Evolutionary conservation across 2,797 vertebrate species (phyloP), one percentile per base, ranked within the genome.

Genomic region (Takifugu ocellatus): DNA sequence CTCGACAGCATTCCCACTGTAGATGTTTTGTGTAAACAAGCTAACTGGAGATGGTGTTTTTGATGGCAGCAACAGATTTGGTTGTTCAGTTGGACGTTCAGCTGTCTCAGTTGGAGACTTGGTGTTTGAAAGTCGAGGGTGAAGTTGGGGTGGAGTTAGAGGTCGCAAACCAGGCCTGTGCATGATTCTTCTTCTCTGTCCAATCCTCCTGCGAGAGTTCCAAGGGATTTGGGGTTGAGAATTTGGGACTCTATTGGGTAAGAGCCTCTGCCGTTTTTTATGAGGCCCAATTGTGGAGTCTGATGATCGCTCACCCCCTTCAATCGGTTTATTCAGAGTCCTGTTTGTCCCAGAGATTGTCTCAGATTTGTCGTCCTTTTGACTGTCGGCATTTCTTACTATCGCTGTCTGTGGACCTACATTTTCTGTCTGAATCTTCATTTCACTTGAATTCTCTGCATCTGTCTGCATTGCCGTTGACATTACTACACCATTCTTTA

Each of bases 121-220:
- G 5, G 46, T 55, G 50, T 57, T 81, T 9, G 17, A 29, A 24
- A 59, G 59, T 52, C 79, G 53, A 51, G 70, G 77, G 3, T 63
- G 47, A 74, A 78, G 78, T 77, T 1, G 66, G 3, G 60, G 25
- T 43, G 69, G 50, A 48, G 63, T 70, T 48, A 79, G 36, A 66
- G 72, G 80, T 56, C 36, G 77, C 7, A 59, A 76, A 42, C 84
- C 65, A 11, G 69, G 68, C 59, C 84, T 78, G 71, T 62, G 75
- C 33, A 68, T 72, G 66, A 86, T 69, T 61, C 82, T 79, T 69
- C 84, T 84, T 26, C 75, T 52, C 52, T 84, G 82, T 56, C 84
- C 87, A 0, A 77, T 61, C 56, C 72, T 79, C 39, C 89, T 83
- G 51, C 83, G 83, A 47, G 77, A 46, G 59, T 82, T 81, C 87